Evolutionary conservation across 1,140 invertebrate species (phyloP).

Genomic region (Ceratosolen solmsi): DNA sequence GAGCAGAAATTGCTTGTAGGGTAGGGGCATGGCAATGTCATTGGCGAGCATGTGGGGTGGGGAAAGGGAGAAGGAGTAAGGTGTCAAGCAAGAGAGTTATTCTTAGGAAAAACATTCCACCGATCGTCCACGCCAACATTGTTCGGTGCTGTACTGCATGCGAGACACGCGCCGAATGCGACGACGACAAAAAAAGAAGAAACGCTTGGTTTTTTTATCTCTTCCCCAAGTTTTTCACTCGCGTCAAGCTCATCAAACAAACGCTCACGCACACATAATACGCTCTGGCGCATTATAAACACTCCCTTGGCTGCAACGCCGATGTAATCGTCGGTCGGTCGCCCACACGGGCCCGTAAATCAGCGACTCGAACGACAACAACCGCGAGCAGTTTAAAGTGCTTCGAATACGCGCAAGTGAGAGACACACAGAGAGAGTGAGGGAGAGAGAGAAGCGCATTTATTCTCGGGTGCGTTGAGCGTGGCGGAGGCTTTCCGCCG

Average conservation of each 20-base stretch:
- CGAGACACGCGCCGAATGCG: constrained; percentile 11
- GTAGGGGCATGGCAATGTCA: too few relatives aligned
- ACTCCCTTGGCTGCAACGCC: constrained; percentile 26
- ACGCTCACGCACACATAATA: not conserved
- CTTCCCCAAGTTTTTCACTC: not conserved
- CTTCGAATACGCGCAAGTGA: constrained; percentile 7
- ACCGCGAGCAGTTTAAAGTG: constrained; percentile 18
- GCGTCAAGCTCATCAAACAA: constrained; percentile 1
- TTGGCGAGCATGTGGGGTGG: too few relatives aligned
- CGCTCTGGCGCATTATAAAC: constrained; percentile 51
- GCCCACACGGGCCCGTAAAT: constrained; percentile 55
- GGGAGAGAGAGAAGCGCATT: constrained; percentile 50
- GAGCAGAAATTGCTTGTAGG: too few relatives aligned
- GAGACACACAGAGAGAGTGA: constrained; percentile 24
- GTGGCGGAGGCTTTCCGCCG: constrained; percentile 34
- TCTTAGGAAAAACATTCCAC: too few relatives aligned
- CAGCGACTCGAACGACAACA: constrained; percentile 48
- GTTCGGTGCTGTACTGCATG: not conserved
- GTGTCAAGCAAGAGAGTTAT: too few relatives aligned
- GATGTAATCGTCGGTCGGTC: constrained; percentile 55
- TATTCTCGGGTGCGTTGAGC: constrained; percentile 30
- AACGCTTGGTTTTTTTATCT: not conserved
- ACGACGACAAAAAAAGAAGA: not conserved
- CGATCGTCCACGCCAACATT: too few relatives aligned
- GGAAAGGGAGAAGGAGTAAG: too few relatives aligned